Evolutionary conservation across 53 echinoderm and acorn worm species (phyloP).

Genomic region (Patiria pectinifera): DNA sequence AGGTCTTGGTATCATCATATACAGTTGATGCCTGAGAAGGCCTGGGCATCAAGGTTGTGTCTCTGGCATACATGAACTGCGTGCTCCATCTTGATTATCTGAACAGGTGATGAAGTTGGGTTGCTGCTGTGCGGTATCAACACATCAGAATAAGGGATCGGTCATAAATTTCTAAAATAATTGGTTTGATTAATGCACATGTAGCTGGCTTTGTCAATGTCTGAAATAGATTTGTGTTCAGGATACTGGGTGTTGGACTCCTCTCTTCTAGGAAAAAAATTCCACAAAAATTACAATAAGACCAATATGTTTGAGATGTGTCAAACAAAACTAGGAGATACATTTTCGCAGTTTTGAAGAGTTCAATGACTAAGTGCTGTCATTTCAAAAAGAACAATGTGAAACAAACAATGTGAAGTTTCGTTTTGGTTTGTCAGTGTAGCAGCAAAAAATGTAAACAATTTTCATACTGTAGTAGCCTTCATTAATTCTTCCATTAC

Average conservation of each 20-base stretch:
- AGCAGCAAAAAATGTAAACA: no score
- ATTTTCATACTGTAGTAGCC: no score
- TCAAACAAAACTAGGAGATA: no score
- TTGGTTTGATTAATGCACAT: background rate
- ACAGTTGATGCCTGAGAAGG: background rate
- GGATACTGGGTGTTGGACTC: background rate
- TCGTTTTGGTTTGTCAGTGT: no score
- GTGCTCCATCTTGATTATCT: conserved; percentile 2
- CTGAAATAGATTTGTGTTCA: background rate
- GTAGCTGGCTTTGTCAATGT: background rate
- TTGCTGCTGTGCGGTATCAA: background rate
- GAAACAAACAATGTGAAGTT: no score
- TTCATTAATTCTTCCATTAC: no score
- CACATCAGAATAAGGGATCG: conserved; percentile 23
- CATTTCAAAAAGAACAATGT: no score
- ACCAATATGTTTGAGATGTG: no score
- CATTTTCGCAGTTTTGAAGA: no score
- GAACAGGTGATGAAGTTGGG: conserved; percentile 34
- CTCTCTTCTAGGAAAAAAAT: background rate
- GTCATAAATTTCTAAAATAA: background rate
- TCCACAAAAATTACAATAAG: no score
- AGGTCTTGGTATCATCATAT: background rate
- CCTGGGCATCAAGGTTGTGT: background rate
- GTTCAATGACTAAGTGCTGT: no score
- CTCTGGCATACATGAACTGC: background rate